Conservation (phyloP, 2,797 vertebrate species). For the Hypotaenidia philippensis region DNA sequence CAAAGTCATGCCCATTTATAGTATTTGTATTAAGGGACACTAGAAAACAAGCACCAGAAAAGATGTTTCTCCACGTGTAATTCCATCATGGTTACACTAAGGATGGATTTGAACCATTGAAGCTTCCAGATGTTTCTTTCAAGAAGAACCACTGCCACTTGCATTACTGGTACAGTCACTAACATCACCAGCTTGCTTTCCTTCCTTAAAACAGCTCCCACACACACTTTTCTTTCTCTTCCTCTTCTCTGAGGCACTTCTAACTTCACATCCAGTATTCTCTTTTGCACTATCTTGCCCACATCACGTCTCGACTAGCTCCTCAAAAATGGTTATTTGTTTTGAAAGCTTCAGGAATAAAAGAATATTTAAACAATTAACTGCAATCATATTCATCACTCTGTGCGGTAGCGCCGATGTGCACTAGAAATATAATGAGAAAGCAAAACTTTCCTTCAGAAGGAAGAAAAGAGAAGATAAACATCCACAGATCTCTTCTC, state of each 20-base stretch:
- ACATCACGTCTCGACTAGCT: neutral
- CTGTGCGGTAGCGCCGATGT: neutral
- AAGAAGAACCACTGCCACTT: neutral
- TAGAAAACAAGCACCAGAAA: neutral
- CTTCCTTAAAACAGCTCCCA: neutral
- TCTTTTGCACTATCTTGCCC: neutral
- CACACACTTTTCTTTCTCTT: neutral
- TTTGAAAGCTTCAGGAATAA: constrained; percentile 27
- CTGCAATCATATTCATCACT: neutral
- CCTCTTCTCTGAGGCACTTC: neutral
- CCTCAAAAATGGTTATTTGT: neutral
- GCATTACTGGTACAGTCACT: neutral
- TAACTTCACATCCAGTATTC: neutral
- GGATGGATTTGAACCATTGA: neutral
- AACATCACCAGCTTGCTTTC: neutral
- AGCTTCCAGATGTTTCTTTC: neutral
- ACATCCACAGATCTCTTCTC: neutral
- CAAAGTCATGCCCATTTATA: neutral
- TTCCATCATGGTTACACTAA: neutral
- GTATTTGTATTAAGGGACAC: neutral
- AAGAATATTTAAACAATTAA: constrained; percentile 52
- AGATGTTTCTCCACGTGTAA: neutral
- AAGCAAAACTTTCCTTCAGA: constrained; percentile 5
- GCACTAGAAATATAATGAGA: constrained; percentile 1
- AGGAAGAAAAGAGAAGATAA: constrained; percentile 12